Base-by-base conservation (phyloP, 2,888 invertebrate species). In the Plusia festucae region DNA sequence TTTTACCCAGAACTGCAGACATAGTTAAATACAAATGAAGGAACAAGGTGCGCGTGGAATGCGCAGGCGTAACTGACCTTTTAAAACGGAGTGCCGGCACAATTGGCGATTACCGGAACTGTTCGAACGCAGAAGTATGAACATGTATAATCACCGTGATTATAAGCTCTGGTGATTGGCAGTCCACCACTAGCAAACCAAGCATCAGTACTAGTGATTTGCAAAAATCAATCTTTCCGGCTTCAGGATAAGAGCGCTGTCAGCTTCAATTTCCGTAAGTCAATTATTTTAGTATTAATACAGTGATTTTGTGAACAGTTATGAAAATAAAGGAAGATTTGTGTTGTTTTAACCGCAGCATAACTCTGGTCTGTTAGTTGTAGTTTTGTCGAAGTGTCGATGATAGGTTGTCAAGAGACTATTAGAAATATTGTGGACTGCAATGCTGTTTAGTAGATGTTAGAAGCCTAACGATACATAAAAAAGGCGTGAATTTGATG, bases 11-110 rank as follows among this genome's bases (percentile, higher is more conserved):
- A 66, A 73, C 56, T 59, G 59, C 58, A 16, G 53, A 46, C 52
- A 73, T 76, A n/a, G n/a, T n/a, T n/a, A 70, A 57, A 59, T 66
- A 53, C 34, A 20, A 51, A 75, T 59, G 24, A 13, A 61, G 71
- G 62, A 53, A 59, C 71, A 11, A 44, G 22, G n/a, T 49, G 20
- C 18, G 8, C 20, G 18, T 62, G 34, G 77, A 73, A 76, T 76
- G 65, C 53, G 34, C 62, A 67, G 68, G 76, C 55, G 53, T 61
- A 72, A 18, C 64, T 76, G 75, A 75, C 75, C 75, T 75, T 75
- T 73, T 65, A 56, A 65, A 75, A 72, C 30, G 55, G 30, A 56
- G 56, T 32, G 72, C 59, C 72, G 60, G 53, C 55, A 52, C 76
- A 65, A 73, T 74, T 71, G 68, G 62, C 46, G 49, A 51, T 34